Conservation (phyloP, 2,888 invertebrate species). For the Cinara cedri region DNA sequence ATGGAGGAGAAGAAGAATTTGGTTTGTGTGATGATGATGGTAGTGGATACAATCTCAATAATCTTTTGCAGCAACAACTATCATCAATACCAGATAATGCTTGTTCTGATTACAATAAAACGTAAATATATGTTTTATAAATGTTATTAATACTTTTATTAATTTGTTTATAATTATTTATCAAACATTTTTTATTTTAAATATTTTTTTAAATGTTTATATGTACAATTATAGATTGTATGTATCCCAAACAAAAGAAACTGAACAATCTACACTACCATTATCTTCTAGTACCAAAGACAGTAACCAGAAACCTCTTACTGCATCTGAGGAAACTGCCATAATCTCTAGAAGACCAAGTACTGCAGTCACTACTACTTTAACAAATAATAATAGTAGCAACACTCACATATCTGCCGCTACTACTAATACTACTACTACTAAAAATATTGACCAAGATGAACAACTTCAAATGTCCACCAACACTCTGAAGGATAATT, state of each 20-base stretch:
- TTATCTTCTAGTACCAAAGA: neutral
- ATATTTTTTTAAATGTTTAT: neutral
- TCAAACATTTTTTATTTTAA: neutral
- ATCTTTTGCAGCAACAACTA: conserved; percentile 11
- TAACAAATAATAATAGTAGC: neutral
- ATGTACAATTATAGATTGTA: neutral
- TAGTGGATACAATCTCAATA: neutral
- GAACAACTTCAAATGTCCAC: too few species aligned
- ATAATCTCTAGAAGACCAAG: neutral
- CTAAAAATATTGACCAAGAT: neutral
- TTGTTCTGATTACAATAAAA: neutral
- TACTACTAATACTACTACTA: neutral
- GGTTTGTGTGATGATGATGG: neutral
- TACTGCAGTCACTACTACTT: neutral
- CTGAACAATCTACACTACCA: neutral
- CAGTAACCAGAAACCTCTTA: neutral
- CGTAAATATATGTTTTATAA: neutral
- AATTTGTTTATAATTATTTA: neutral
- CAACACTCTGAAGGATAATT: neutral
- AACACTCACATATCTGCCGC: neutral
- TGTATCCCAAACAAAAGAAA: neutral
- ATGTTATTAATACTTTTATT: too few species aligned
- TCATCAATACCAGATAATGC: neutral
- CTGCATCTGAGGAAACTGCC: neutral
- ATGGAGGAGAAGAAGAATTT: neutral